Evolutionary conservation across 2,797 vertebrate genomes (phyloP), one percentile per base, ranked within the genome.

Genomic region (Tangara arthus): DNA sequence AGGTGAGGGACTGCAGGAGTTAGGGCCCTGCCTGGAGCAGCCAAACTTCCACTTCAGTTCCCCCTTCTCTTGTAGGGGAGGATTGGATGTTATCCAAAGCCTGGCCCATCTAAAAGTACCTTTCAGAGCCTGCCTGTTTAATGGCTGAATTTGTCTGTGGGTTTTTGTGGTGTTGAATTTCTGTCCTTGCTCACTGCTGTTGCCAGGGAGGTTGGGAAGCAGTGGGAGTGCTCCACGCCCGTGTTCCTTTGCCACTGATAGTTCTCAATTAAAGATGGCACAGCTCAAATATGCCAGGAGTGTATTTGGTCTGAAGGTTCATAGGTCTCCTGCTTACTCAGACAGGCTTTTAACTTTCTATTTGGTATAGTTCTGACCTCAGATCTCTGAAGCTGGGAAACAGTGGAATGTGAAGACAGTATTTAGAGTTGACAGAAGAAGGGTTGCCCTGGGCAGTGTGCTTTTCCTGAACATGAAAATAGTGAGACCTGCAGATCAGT

Each of bases 71-170:
- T 22, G 14, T 2, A 22, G 34, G 28, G 49, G 16, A 46, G 21
- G 53, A 18, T 0, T 27, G 68, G 32, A 5, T 37, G 2, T 23
- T 52, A 28, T 6, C 39, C 55, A 76, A 37, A 85, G 60, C n/a
- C 28, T 77, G 68, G n/a, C 84, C 55, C 14, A 3, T 17, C 68
- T 79, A 12, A 8, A 35, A 70, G 59, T 22, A 7, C 71, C 26
- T 42, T 47, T 42, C 17, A 26, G 59, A 77, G 57, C 35, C 79
- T 47, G 8, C 37, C 64, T 82, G 61, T 34, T 55, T 14, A 21
- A 5, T 5, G 16, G 35, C 52, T 88, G 53, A 3, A 10, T 41
- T 63, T 0, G 0, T 13, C 63, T 47, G 12, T 37, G n/a, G 39
- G 44, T 27, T 63, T 17, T 15, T 61, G 53, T 44, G 65, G 53